Evolutionary conservation across 1,140 invertebrate genomes (phyloP), one percentile per base, ranked within the genome.

Genomic region (Hypothenemus hampei): DNA sequence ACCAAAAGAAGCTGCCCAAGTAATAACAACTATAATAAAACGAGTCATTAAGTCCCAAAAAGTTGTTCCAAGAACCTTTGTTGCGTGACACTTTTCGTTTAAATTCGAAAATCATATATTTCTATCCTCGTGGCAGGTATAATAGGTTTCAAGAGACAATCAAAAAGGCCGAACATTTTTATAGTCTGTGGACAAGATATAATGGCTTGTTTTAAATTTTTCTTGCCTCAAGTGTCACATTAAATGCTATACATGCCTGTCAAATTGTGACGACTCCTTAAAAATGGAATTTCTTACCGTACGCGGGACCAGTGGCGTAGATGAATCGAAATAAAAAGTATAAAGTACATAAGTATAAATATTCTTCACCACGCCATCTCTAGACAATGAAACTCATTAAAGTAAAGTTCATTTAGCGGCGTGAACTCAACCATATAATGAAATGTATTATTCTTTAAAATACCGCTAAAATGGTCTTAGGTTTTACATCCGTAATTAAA

Each of bases 361-460:
- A n/a, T n/a, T n/a, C n/a, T n/a, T n/a, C n/a, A n/a, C n/a, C 22
- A 19, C 61, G 58, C 58, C 61, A 63, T 60, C 58, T 63, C 40
- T 36, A 44, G 37, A 10, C 37, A 19, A 40, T 61, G 61, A 59
- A 63, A 61, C 57, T 41, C 57, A 60, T 57, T 58, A 61, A 50
- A 33, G 21, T 31, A 55, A 53, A 48, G 61, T 63, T 63, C 61
- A 59, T 37, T 59, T 46, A 24, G 37, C 54, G 55, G 60, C 54
- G 45, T 58, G 62, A 64, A 62, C 60, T 62, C 51, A 51, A 64
- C 37, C 60, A 62, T 60, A 60, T 64, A 64, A 64, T 64, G 62
- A 64, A 64, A 64, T 64, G 62, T 60, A 64, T 64, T 64, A 64
- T 64, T 64, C 62, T 62, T 62, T 55, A 62, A 64, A 64, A 62